Conservation (phyloP, 2,113 vertebrate species). For the Typhlomys cinereus region DNA sequence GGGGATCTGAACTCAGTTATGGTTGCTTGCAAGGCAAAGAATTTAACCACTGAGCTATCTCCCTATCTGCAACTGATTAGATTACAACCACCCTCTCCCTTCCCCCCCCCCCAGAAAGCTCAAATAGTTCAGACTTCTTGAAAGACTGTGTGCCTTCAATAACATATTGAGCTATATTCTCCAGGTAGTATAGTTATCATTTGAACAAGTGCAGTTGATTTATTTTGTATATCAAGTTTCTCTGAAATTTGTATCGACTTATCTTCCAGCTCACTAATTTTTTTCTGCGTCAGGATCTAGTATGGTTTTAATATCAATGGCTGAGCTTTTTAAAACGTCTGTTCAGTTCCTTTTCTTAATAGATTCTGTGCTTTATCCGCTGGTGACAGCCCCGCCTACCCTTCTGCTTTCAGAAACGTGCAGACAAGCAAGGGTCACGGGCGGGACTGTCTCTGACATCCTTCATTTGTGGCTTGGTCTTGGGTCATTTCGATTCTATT, state of each 20-base stretch:
- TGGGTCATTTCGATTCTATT: background rate
- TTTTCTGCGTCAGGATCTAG: slow-evolving; percentile 9
- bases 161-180: too few species aligned
- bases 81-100: too few species aligned
- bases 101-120: too few species aligned
- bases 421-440: background rate
- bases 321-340: background rate
- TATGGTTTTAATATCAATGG: background rate
- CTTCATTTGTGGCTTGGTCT: background rate
- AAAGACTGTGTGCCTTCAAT: too few species aligned
- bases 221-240: background rate
- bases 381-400: background rate
- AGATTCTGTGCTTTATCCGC: background rate
- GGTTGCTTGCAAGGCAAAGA: too few species aligned
- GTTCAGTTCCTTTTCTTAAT: background rate
- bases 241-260: background rate
- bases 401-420: background rate
- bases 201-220: background rate
- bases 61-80: too few species aligned
- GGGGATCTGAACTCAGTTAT: too few species aligned
- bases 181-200: too few species aligned
- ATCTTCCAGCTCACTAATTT: background rate
- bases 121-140: too few species aligned
- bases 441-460: background rate
- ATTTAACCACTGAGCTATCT: too few species aligned